These are phyloP conservation scores for Nasua narica DNA, from an alignment of 2,797 vertebrate genomes.

Conservation along the genomic window DNA sequence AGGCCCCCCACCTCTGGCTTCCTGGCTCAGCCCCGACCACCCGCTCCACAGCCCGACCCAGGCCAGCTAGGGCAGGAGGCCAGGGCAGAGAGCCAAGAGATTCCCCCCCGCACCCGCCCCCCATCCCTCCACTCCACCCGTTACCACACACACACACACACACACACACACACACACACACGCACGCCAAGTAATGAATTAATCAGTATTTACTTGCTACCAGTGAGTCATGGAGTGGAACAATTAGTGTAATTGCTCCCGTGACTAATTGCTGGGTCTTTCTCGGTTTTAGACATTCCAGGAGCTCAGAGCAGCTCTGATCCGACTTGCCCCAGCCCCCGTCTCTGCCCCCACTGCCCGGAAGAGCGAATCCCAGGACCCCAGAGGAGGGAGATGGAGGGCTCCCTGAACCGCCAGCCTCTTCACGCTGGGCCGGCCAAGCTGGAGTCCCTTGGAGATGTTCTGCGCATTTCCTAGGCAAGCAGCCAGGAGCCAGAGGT, in stretches of 20 bases:
- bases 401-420: not conserved
- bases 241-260: constrained; percentile 77
- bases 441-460: not conserved
- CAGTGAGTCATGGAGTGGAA: constrained; percentile 75
- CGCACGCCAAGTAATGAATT: constrained; percentile 74
- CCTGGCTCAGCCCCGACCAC: not conserved
- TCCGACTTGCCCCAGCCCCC: not conserved
- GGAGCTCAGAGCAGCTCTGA: constrained; percentile 10
- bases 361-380: too few species aligned
- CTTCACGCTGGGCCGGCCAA: not conserved
- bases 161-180: constrained; percentile 9
- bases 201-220: constrained; percentile 80
- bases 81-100: constrained; percentile 59
- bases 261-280: constrained; percentile 74
- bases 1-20: constrained; percentile 17
- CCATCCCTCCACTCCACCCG: not conserved
- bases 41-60: constrained; percentile 31
- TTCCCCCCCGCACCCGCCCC: not conserved
- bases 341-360: not conserved
- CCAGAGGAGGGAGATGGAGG: too few species aligned
- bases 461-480: not conserved
- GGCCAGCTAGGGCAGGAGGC: not conserved
- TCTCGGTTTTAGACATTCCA: constrained; percentile 48
- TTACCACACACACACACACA: constrained; percentile 10
- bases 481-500: not conserved